A percentile compares a stretch with the other conserved stretches of the same genome.
Conservation (phyloP, 2,888 invertebrate genomes). For the Dichetophora obliterata region DNA sequence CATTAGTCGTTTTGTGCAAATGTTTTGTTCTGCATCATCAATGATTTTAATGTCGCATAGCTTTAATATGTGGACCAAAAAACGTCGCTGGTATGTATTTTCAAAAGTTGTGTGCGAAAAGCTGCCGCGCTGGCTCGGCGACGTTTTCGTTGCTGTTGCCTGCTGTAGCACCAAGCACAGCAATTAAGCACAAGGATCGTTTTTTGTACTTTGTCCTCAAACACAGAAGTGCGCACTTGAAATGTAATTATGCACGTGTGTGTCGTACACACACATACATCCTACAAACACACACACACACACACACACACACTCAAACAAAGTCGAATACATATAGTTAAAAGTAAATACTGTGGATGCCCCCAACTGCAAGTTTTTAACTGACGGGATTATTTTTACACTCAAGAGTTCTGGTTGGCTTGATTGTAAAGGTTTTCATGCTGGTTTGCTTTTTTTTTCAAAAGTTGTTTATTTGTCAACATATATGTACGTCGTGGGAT, state of each 20-base stretch:
- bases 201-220: conserved; percentile 1
- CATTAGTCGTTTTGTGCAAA: too few species aligned
- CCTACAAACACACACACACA: background rate
- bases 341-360: background rate
- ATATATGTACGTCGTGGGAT: background rate
- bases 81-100: too few species aligned
- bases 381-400: background rate
- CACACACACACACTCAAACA: background rate
- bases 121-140: too few species aligned
- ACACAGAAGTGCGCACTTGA: background rate
- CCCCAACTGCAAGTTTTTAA: conserved; percentile 7
- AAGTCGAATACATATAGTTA: background rate
- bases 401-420: conserved; percentile 6
- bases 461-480: conserved; percentile 1
- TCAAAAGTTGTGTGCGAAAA: too few species aligned
- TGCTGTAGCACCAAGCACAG: background rate
- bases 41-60: too few species aligned
- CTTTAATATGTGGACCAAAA: too few species aligned
- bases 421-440: background rate
- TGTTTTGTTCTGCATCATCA: too few species aligned
- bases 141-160: too few species aligned
- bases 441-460: background rate
- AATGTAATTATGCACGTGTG: conserved; percentile 18
- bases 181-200: conserved; percentile 4
- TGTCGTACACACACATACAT: background rate